A percentile compares a stretch with the other conserved stretches of the same genome.
Evolutionary conservation across 2,113 vertebrate genomes (phyloP).

Genomic region (Planiliza haematocheilus): DNA sequence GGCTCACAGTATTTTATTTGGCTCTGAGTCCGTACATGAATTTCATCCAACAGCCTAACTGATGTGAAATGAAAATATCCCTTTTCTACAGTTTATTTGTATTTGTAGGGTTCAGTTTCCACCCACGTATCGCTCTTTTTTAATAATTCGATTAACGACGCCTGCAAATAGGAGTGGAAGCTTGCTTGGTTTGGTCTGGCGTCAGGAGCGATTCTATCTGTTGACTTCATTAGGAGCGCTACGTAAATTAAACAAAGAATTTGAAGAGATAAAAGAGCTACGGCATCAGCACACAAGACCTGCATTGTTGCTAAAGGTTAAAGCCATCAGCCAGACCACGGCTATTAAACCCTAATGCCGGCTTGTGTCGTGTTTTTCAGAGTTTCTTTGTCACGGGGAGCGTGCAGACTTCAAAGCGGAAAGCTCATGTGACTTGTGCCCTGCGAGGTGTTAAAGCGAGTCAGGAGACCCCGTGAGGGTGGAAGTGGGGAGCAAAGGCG

Average conservation of each 20-base stretch:
- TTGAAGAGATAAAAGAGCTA: background rate
- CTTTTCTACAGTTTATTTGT: background rate
- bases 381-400: background rate
- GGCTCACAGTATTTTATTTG: background rate
- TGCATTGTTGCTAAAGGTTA: conserved; percentile 7
- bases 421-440: conserved; percentile 24
- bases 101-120: background rate
- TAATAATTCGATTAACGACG: too few relatives aligned
- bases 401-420: background rate
- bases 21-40: background rate
- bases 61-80: conserved; percentile 9
- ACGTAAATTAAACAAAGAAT: too few relatives aligned
- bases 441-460: conserved; percentile 48
- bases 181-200: background rate
- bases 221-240: background rate
- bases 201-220: background rate
- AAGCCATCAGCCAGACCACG: background rate
- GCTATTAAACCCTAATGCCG: background rate
- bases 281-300: background rate
- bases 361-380: background rate
- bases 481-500: conserved; percentile 31
- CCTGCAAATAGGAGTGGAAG: background rate
- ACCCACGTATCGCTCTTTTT: background rate
- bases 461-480: conserved; percentile 23
- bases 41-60: conserved; percentile 5